Base-by-base conservation (phyloP, 2,113 vertebrate species). In the Clarias macrocephalus region DNA sequence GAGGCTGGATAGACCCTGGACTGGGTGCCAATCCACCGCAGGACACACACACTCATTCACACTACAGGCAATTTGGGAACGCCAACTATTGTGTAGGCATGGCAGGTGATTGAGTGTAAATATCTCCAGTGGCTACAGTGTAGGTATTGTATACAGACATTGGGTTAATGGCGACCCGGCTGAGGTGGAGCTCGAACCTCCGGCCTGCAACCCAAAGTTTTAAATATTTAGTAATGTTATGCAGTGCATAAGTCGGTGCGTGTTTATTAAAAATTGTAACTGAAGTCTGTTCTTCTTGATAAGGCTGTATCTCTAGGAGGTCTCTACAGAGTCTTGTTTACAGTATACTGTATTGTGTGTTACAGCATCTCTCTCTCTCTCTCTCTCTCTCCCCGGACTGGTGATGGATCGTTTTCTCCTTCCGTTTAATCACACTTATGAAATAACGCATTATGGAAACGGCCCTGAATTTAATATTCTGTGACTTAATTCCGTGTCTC, bases 401-500 rank as follows among this genome's bases (percentile, higher is more conserved):
- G 21, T 56, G 63, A 52, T 68, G 7, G 30, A 81, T 81, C 57
- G 21, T 52, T 16, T 66, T 28, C 59, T 8, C 8, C 63, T 0
- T 33, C 15, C 15, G 5, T 68, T 66, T 66, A 66, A 77, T 86
- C 75, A 66, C 62, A 54, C 72, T 76, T 77, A 62, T 85, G 57
- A 63, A 54, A 80, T n/a, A 37, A 48, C 63, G 28, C 62, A 57
- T 48, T 68, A 65, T 68, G 85, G 63, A 86, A 80, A 86, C 42
- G 52, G 33, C 63, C 33, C 30, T 4, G 25, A 37, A 80, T 59
- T 80, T 59, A 86, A 80, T 80, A 86, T 37, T 56, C 83, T 23
- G 37, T 48, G 70, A 80, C 85, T 76, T 62, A 63, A 54, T 76
- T 73, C 42, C 72, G 21, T 70, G 76, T 80, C 85, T 68, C 85